These are phyloP conservation scores for Amphipoea lucens DNA, from an alignment of 2,888 invertebrate genomes.

Conservation along the genomic window DNA sequence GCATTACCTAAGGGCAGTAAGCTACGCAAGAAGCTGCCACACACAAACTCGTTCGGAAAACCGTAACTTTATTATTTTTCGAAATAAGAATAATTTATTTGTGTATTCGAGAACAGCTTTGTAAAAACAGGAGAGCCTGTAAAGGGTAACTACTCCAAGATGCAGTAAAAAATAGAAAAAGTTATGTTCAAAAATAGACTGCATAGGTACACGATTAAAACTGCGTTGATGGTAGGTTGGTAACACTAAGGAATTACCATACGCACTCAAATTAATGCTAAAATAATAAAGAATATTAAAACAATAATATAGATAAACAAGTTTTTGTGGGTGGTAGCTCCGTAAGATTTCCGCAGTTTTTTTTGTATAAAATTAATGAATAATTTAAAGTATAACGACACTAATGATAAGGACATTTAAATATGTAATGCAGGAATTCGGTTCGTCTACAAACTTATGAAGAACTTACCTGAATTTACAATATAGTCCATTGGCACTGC, in stretches of 20 bases:
- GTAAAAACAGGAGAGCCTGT: not conserved
- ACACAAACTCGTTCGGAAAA: not conserved
- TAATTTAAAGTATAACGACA: not conserved
- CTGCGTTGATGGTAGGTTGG: no score
- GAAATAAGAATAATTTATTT: not conserved
- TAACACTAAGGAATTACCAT: not conserved
- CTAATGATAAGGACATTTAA: not conserved
- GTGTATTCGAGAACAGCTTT: not conserved
- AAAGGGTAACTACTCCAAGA: not conserved
- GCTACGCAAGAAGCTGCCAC: not conserved
- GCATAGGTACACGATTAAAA: not conserved
- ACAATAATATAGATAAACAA: not conserved
- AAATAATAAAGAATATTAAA: not conserved
- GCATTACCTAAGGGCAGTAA: no score
- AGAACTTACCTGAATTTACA: constrained; percentile 86
- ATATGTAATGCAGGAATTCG: not conserved
- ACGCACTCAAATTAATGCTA: no score
- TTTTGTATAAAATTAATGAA: constrained; percentile 4
- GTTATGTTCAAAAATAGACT: not conserved
- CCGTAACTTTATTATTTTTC: not conserved
- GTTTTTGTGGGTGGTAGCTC: not conserved
- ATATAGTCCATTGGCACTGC: constrained; percentile 81
- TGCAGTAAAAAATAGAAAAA: no score
- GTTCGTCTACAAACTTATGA: not conserved
- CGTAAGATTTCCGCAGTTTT: not conserved